Evolutionary conservation across 2,888 invertebrate species (phyloP).

Genomic region (Baccha elongata): DNA sequence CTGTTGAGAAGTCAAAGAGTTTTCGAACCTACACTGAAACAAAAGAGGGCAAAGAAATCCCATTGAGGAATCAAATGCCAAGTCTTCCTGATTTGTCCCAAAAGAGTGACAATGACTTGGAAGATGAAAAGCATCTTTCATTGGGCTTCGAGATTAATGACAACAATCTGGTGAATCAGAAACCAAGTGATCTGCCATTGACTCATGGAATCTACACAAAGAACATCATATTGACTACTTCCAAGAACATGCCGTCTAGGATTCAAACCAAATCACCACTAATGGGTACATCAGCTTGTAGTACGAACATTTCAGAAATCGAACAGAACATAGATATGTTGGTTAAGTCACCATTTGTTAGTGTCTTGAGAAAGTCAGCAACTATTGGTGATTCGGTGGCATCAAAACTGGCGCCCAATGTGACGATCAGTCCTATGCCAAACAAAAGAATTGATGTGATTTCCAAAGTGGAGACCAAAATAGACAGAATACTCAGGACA

Average conservation of each 20-base stretch:
- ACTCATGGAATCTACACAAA: conserved; percentile 75
- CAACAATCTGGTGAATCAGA: conserved; percentile 78
- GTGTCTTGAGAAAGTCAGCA: conserved; percentile 79
- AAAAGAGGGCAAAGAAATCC: conserved; percentile 61
- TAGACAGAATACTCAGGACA: conserved; percentile 50
- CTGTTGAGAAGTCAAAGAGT: conserved; percentile 88
- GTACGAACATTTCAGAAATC: conserved; percentile 78
- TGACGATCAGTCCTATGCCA: conserved; percentile 59
- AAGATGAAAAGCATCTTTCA: conserved; percentile 73
- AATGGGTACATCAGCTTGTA: conserved; percentile 56
- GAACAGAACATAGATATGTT: conserved; percentile 81
- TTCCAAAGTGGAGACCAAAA: conserved; percentile 56
- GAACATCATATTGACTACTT: conserved; percentile 76
- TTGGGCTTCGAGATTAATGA: conserved; percentile 81
- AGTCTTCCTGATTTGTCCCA: conserved; percentile 80
- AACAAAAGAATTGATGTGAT: conserved; percentile 38
- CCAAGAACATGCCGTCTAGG: conserved; percentile 61
- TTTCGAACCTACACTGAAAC: conserved; percentile 85
- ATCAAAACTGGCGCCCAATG: conserved; percentile 53
- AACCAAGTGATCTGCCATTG: conserved; percentile 74
- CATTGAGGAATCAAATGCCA: conserved; percentile 78
- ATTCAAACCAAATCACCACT: conserved; percentile 64
- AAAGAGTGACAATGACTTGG: conserved; percentile 76
- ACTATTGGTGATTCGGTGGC: conserved; percentile 70
- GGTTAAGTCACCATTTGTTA: conserved; percentile 80